These are phyloP conservation scores for Hyperoplus immaculatus DNA, from an alignment of 2,797 vertebrate species.

Conservation along the genomic window DNA sequence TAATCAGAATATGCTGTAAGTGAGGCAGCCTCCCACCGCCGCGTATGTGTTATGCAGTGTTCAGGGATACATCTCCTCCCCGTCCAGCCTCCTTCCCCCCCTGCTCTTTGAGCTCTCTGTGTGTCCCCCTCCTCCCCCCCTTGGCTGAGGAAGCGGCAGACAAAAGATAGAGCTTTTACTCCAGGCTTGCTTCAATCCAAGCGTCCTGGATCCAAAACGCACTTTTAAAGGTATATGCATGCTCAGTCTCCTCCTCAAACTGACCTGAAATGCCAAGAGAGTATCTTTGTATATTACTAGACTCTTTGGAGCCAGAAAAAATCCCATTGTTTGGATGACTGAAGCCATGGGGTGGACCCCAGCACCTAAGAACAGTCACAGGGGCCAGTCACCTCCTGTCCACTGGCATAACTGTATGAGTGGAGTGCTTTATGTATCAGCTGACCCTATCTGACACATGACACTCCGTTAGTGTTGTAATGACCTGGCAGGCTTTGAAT, in stretches of 20 bases:
- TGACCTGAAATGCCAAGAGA: constrained; percentile 36
- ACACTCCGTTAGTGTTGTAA: constrained; percentile 65
- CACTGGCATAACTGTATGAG: constrained; percentile 59
- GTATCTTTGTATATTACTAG: constrained; percentile 48
- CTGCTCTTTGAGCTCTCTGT: constrained; percentile 35
- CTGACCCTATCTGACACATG: constrained; percentile 60
- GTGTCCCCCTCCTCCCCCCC: constrained; percentile 40
- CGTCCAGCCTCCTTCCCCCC: constrained; percentile 29
- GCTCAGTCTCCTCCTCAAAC: constrained; percentile 37
- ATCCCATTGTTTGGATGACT: constrained; percentile 63
- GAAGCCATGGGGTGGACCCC: constrained; percentile 16
- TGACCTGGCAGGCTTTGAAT: constrained; percentile 61
- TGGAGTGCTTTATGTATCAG: constrained; percentile 46
- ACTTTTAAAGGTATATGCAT: constrained; percentile 61
- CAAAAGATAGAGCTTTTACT: constrained; percentile 35
- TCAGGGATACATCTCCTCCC: constrained; percentile 50
- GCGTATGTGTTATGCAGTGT: constrained; percentile 70
- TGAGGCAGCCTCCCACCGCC: constrained; percentile 66
- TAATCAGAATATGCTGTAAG: constrained; percentile 68
- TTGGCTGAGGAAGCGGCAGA: constrained; percentile 39
- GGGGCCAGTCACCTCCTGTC: constrained; percentile 58
- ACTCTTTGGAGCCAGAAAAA: constrained; percentile 60
- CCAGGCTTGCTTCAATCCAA: constrained; percentile 37
- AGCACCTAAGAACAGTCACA: constrained; percentile 46
- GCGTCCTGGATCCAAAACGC: constrained; percentile 49